Conservation (phyloP, 2,888 invertebrate genomes). For the Blera fallax region DNA sequence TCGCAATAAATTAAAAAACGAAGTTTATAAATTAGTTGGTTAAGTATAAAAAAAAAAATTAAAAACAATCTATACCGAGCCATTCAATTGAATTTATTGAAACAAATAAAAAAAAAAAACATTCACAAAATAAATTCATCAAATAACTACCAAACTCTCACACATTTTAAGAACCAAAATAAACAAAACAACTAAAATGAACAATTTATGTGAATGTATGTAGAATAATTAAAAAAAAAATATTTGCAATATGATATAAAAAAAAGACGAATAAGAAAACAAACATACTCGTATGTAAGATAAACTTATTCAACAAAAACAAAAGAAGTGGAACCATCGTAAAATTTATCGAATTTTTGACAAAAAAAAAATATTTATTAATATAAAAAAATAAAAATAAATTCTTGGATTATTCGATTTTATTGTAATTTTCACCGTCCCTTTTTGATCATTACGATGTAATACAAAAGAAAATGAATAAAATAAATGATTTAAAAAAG, state of each 20-base stretch:
- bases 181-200: conserved; percentile 9
- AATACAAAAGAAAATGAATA: conserved; percentile 63
- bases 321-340: conserved; percentile 64
- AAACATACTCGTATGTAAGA: conserved; percentile 8
- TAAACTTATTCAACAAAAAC: background rate
- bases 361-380: conserved; percentile 69
- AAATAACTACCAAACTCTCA: conserved; percentile 26
- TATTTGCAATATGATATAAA: conserved; percentile 35
- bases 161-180: conserved; percentile 59
- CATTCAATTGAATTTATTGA: conserved; percentile 81
- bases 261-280: conserved; percentile 4
- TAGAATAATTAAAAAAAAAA: conserved; percentile 46
- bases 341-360: conserved; percentile 68
- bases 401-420: conserved; percentile 77
- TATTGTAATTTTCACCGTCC: conserved; percentile 82
- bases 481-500: conserved; percentile 23
- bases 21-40: conserved; percentile 70
- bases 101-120: conserved; percentile 73
- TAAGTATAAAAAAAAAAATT: conserved; percentile 74
- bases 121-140: conserved; percentile 72
- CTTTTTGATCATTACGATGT: conserved; percentile 77
- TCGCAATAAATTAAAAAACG: conserved; percentile 65
- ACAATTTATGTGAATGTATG: conserved; percentile 54
- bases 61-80: conserved; percentile 79
- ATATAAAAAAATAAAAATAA: conserved; percentile 51